Percentiles rank a stretch among this genome's conserved stretches.
phyloP scores from a whole-genome alignment of 2,797 vertebrate species.

The Helostoma temminkii region DNA sequence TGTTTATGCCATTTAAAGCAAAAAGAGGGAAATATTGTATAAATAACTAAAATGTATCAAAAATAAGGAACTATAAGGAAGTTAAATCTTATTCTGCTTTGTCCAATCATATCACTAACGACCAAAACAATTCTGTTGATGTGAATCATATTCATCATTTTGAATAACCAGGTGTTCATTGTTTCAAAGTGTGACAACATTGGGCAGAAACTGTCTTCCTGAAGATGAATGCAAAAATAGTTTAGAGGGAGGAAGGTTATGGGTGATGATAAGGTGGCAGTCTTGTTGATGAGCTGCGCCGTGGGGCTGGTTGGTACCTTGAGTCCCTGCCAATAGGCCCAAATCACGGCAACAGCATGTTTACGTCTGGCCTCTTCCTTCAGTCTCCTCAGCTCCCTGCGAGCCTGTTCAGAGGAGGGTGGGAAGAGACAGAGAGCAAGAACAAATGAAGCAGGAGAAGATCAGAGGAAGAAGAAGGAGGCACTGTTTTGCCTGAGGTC shows the following conservation, averaged over 20 bases:
- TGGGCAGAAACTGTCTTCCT: slow-evolving; percentile 31
- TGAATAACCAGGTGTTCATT: background rate
- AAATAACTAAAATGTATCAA: slow-evolving; percentile 16
- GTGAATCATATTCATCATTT: background rate
- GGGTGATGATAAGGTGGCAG: slow-evolving; percentile 48
- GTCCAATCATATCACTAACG: background rate
- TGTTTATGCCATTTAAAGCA: slow-evolving; percentile 19
- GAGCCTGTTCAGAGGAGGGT: slow-evolving; percentile 89
- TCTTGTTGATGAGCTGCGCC: slow-evolving; percentile 50
- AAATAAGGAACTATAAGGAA: slow-evolving; percentile 19
- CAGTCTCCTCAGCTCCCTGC: slow-evolving; percentile 97
- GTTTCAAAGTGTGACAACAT: background rate
- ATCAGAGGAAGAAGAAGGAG: slow-evolving; percentile 60
- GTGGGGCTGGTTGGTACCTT: slow-evolving; percentile 89
- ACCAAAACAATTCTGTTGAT: background rate
- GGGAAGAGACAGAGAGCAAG: slow-evolving; percentile 56
- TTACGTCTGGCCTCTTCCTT: slow-evolving; percentile 98
- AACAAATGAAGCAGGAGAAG: slow-evolving; percentile 68
- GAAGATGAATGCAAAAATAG: slow-evolving; percentile 1
- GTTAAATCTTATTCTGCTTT: slow-evolving; percentile 1
- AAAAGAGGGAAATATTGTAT: slow-evolving; percentile 11
- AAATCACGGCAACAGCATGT: slow-evolving; percentile 99
- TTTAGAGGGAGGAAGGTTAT: slow-evolving; percentile 36
- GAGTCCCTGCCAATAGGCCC: slow-evolving; percentile 99
- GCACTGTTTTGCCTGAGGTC: slow-evolving; percentile 51